A percentile compares a stretch with the other conserved stretches of the same genome.
Conservation (phyloP, 2,888 invertebrate genomes). For the Erebia aethiops region DNA sequence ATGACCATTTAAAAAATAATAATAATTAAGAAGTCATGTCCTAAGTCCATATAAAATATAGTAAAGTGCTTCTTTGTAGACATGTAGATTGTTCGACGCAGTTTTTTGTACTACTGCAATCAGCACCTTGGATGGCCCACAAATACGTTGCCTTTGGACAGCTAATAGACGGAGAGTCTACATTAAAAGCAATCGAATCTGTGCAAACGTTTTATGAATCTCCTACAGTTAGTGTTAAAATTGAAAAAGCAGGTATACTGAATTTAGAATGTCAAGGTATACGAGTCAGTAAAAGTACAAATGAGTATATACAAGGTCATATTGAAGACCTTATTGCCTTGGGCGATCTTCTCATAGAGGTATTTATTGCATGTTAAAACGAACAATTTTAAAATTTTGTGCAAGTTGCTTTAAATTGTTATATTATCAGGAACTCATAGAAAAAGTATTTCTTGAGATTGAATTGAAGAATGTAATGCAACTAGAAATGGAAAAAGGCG, state of each 20-base stretch:
- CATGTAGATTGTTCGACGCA: conserved; percentile 86
- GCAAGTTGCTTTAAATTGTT: not conserved
- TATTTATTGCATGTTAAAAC: conserved; percentile 36
- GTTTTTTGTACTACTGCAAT: conserved; percentile 86
- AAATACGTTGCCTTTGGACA: conserved; percentile 90
- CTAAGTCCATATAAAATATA: not conserved
- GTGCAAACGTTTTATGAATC: conserved; percentile 85
- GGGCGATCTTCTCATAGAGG: conserved; percentile 59
- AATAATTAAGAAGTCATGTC: not conserved
- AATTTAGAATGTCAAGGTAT: conserved; percentile 67
- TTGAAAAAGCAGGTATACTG: conserved; percentile 62
- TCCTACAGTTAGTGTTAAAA: conserved; percentile 66
- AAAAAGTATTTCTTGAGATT: conserved; percentile 55
- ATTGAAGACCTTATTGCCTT: conserved; percentile 62
- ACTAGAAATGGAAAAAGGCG: conserved; percentile 44
- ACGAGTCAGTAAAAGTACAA: conserved; percentile 58
- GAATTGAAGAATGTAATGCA: conserved; percentile 49
- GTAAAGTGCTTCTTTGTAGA: conserved; percentile 48
- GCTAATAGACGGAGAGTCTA: conserved; percentile 85
- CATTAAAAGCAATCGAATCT: conserved; percentile 84
- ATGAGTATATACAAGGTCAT: conserved; percentile 63
- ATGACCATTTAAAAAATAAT: not conserved
- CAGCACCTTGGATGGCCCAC: conserved; percentile 87
- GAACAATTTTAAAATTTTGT: not conserved
- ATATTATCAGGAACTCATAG: conserved; percentile 52